Evolutionary conservation across 2,797 vertebrate species (phyloP).

Genomic region (Steatocranus sp.): DNA sequence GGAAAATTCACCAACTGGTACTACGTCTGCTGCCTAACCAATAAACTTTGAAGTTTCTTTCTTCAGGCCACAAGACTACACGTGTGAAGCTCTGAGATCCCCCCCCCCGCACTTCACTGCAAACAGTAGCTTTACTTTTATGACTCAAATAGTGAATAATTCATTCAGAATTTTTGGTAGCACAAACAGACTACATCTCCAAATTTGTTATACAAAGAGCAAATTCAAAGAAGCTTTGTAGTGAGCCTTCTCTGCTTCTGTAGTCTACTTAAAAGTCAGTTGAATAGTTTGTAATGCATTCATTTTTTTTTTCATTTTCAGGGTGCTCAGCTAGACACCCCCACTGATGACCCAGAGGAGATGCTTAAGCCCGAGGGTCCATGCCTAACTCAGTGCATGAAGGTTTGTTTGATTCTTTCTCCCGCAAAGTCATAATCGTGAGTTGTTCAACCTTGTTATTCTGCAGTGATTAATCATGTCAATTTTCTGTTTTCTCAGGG

Average conservation of each 20-base stretch:
- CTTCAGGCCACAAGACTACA: neutral
- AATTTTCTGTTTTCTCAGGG: constrained; percentile 65
- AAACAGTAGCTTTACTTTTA: neutral
- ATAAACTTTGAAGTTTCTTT: neutral
- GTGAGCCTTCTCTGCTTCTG: neutral
- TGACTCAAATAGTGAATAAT: neutral
- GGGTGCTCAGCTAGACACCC: constrained; percentile 72
- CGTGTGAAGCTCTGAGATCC: neutral
- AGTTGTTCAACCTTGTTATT: neutral
- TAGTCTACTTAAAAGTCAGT: neutral
- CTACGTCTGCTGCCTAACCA: neutral
- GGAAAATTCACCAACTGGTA: neutral
- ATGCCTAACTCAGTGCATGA: constrained; percentile 72
- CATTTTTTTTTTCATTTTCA: constrained; percentile 5
- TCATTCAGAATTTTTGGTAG: neutral
- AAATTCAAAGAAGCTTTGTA: neutral
- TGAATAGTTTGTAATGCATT: neutral
- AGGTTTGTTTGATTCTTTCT: constrained; percentile 56
- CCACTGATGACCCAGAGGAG: constrained; percentile 68
- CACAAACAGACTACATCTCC: neutral
- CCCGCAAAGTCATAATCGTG: neutral
- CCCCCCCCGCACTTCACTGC: neutral
- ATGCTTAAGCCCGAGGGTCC: constrained; percentile 68
- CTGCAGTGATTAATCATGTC: neutral
- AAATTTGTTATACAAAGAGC: neutral